Percentiles rank a stretch among this genome's conserved stretches.
phyloP scores from a whole-genome alignment of 1,140 invertebrate species.

The Amphibalanus amphitrite region DNA sequence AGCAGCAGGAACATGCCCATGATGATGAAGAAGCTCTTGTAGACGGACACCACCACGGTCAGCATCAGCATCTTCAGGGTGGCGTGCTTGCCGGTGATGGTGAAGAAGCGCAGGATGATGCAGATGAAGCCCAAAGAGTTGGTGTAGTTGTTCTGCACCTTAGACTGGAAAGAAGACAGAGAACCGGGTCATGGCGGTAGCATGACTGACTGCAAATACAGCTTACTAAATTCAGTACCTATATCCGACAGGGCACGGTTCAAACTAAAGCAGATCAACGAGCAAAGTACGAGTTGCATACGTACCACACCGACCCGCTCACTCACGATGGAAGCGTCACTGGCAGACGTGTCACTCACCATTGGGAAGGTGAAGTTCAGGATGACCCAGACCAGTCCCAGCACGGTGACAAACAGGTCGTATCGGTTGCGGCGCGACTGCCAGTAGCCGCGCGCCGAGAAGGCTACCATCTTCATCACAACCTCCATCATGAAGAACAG shows the following conservation, averaged over 20 bases:
- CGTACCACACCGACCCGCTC: no score
- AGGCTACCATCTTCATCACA: slow-evolving; percentile 96
- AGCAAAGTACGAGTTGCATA: no score
- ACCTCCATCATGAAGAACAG: slow-evolving; percentile 68
- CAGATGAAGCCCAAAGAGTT: slow-evolving; percentile 96
- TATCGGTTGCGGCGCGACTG: slow-evolving; percentile 94
- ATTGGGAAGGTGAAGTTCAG: slow-evolving; percentile 61
- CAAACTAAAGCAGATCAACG: no score
- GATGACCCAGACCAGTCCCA: slow-evolving; percentile 92
- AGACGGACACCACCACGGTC: slow-evolving; percentile 82
- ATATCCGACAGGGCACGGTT: no score
- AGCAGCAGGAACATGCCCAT: slow-evolving; percentile 99
- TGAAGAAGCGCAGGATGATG: slow-evolving; percentile 95
- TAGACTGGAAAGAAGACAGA: no score
- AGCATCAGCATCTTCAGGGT: slow-evolving; percentile 94
- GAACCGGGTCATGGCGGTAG: no score
- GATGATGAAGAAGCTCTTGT: slow-evolving; percentile 99
- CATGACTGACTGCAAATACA: no score
- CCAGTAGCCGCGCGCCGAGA: slow-evolving; percentile 95
- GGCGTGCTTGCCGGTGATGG: slow-evolving; percentile 96
- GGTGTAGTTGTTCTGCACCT: slow-evolving; percentile 26
- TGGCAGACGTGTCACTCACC: slow-evolving; percentile 16
- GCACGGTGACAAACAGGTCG: slow-evolving; percentile 89
- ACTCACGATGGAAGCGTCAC: no score
- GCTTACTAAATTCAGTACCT: no score